Evolutionary conservation across 2,888 invertebrate genomes (phyloP), one percentile per base, ranked within the genome.

Genomic region (Scaptomyza caliginosa): DNA sequence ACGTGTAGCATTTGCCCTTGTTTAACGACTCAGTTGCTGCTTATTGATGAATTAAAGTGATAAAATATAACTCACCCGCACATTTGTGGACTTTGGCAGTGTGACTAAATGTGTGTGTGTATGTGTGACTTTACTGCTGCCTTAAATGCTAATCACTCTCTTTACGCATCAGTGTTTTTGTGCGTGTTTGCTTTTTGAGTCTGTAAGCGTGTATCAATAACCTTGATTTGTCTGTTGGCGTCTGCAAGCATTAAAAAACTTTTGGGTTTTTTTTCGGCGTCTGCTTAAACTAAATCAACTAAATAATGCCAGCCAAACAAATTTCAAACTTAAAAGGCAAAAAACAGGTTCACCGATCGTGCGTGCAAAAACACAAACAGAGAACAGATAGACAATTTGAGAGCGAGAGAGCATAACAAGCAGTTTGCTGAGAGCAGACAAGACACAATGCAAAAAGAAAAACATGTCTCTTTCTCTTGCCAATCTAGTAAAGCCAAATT

Each of bases 141-240:
- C 43, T 11, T 23, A 10, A 49, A 23, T 13, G 43, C 16, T 43
- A 46, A 55, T 48, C 57, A 39, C 30, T 19, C 23, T 34, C 6
- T 40, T 30, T 10, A 54, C 50, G 11, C 7, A 11, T 13, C 26
- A 30, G 2, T 19, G 26, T 16, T 21, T 13, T 36, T 16, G 5
- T 54, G 6, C 10, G 10, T 50, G 34, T 8, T 17, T 24, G 5
- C n/a, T 16, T 23, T 56, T 5, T 16, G 17, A 52, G 46, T 54
- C 11, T 48, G n/a, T 17, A 21, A 49, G 46, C 50, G 13, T 51
- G 13, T 38, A 57, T 28, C 28, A 49, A 73, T 74, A 69, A 72
- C 75, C 72, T 72, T 72, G 72, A 69, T 74, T 69, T 64, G 72
- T 64, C 64, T 64, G 75, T 58, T 74, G 51, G 36, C 48, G 30